These are phyloP conservation scores for Zeus faber DNA, from an alignment of 2,113 vertebrate species.

Conservation along the genomic window DNA sequence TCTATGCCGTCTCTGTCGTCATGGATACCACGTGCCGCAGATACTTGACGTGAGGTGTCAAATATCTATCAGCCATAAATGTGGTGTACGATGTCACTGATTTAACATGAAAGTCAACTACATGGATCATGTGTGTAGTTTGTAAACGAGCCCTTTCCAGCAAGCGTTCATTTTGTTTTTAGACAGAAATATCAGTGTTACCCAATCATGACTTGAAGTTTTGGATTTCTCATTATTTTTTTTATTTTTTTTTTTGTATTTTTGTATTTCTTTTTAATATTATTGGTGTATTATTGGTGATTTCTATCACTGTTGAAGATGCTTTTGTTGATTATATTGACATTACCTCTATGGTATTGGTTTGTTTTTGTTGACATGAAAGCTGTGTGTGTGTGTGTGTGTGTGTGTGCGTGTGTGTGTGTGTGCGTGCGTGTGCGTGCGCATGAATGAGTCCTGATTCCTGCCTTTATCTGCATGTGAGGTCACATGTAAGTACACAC, in stretches of 20 bases:
- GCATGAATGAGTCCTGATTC: conserved; percentile 18
- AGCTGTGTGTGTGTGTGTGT: conserved; percentile 34
- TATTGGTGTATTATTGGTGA: conserved; percentile 52
- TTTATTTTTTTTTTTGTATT: conserved; percentile 68
- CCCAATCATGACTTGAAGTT: conserved; percentile 79
- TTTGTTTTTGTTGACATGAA: conserved; percentile 42
- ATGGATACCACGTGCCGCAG: too few relatives aligned
- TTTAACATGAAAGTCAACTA: not conserved
- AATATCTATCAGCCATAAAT: conserved; percentile 31
- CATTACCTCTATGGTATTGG: conserved; percentile 15
- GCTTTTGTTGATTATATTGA: conserved; percentile 26
- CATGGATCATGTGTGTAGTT: too few relatives aligned
- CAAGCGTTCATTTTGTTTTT: conserved; percentile 14
- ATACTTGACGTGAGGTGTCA: conserved; percentile 16
- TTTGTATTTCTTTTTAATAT: conserved; percentile 32
- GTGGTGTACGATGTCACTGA: conserved; percentile 7
- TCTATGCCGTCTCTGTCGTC: not conserved
- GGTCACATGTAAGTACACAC: not conserved
- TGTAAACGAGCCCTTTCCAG: too few relatives aligned
- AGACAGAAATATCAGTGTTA: conserved; percentile 82
- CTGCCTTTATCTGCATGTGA: conserved; percentile 27
- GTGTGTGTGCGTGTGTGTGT: conserved; percentile 5
- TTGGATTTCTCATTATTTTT: conserved; percentile 57
- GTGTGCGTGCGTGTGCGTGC: conserved; percentile 11
- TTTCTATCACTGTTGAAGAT: conserved; percentile 46